Evolutionary conservation across 2,113 vertebrate genomes (phyloP).

Genomic region (Chamaetylas fuelleborni): DNA sequence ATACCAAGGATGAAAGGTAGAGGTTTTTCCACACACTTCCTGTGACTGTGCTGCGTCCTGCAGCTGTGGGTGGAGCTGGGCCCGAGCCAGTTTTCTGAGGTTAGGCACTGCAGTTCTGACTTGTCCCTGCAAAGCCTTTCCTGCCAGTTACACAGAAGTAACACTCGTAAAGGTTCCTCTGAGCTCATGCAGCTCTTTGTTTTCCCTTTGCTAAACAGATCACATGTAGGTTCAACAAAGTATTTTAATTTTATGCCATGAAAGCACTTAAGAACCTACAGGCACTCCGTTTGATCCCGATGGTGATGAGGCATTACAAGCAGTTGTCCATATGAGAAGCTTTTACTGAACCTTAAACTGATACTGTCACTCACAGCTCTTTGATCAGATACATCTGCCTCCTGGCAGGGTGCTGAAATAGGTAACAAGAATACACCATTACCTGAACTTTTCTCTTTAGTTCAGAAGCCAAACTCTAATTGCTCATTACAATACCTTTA

Average conservation of each 20-base stretch:
- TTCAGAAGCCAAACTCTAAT: not conserved
- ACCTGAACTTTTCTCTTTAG: not conserved
- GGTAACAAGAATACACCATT: not conserved
- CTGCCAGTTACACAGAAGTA: rapidly evolving
- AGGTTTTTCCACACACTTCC: not conserved
- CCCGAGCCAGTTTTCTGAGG: not conserved
- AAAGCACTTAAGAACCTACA: not conserved
- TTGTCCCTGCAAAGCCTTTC: not conserved
- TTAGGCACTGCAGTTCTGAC: not conserved
- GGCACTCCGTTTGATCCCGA: not conserved
- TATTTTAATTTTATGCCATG: not conserved
- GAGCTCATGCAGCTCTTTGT: not conserved
- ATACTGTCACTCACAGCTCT: not conserved
- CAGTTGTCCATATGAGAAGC: not conserved
- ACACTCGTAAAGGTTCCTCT: not conserved
- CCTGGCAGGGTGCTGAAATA: not conserved
- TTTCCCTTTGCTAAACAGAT: not conserved
- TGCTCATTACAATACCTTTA: not conserved
- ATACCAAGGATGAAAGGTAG: not conserved
- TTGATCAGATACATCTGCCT: conserved; percentile 3
- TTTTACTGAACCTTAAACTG: not conserved
- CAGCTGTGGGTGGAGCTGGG: not conserved
- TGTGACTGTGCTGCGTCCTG: not conserved
- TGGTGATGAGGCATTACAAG: not conserved
- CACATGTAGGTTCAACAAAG: not conserved